These are phyloP conservation scores for Gymnoscopelus microlampas DNA, from an alignment of 2,797 vertebrate genomes.

Conservation along the genomic window DNA sequence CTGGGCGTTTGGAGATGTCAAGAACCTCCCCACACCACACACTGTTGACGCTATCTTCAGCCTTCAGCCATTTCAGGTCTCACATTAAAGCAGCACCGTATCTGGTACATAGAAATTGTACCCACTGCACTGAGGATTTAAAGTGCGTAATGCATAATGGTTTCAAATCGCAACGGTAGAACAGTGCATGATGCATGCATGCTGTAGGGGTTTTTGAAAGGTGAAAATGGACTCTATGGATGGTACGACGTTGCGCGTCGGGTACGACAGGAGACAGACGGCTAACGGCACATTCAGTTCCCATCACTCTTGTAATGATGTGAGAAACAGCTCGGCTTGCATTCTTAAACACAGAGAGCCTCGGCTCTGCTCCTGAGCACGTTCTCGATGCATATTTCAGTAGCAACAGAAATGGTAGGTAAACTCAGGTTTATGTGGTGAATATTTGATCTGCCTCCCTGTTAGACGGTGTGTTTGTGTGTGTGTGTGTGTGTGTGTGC, in stretches of 20 bases:
- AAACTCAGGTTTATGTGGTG: constrained; percentile 52
- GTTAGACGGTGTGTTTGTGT: no score
- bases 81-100: constrained; percentile 48
- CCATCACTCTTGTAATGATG: constrained; percentile 33
- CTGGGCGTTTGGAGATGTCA: constrained; percentile 72
- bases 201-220: constrained; percentile 8
- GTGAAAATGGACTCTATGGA: constrained; percentile 27
- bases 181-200: constrained; percentile 15
- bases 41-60: constrained; percentile 67
- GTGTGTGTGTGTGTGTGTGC: no score
- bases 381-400: constrained; percentile 58
- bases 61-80: constrained; percentile 63
- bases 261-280: constrained; percentile 15
- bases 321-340: constrained; percentile 36
- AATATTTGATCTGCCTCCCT: constrained; percentile 55
- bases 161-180: constrained; percentile 25
- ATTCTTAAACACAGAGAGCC: constrained; percentile 41
- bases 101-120: constrained; percentile 39
- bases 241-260: no score
- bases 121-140: constrained; percentile 38
- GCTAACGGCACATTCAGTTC: constrained; percentile 34
- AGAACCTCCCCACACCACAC: constrained; percentile 32
- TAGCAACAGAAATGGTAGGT: constrained; percentile 53
- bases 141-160: constrained; percentile 17
- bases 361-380: constrained; percentile 25